Evolutionary conservation across 2,113 vertebrate genomes (phyloP).

Genomic region (Tinamus guttatus): DNA sequence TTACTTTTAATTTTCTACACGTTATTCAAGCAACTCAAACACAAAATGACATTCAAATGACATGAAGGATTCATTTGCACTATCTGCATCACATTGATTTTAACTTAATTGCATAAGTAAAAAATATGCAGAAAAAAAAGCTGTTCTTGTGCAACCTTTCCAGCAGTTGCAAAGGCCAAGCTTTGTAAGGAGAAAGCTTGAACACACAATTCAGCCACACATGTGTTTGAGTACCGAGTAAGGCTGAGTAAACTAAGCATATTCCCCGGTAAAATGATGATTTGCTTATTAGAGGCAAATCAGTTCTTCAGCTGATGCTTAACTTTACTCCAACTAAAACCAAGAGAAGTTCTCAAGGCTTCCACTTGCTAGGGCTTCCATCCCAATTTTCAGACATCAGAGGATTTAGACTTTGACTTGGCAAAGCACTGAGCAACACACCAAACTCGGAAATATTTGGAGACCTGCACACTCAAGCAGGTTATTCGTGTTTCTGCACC

Average conservation of each 20-base stretch:
- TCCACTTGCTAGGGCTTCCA: not conserved
- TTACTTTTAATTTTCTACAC: slow-evolving; percentile 34
- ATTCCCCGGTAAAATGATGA: not conserved
- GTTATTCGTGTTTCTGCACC: not conserved
- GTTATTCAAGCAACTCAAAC: slow-evolving; percentile 24
- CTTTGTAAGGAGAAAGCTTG: not conserved
- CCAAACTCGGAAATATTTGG: not conserved
- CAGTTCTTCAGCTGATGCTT: not conserved
- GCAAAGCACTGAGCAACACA: not conserved
- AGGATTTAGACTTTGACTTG: not conserved
- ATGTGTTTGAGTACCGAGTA: not conserved
- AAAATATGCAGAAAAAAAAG: not conserved
- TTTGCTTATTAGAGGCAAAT: not conserved
- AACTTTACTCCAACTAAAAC: not conserved
- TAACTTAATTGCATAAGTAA: not conserved
- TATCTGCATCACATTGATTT: not conserved
- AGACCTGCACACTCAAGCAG: not conserved
- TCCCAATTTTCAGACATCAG: not conserved
- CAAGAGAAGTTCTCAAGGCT: not conserved
- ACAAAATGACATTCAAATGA: slow-evolving; percentile 22
- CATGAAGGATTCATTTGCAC: not conserved
- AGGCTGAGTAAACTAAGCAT: not conserved
- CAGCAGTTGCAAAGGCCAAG: not conserved
- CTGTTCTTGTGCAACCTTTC: not conserved
- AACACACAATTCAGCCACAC: not conserved